phyloP scores from a whole-genome alignment of 2,113 vertebrate genomes.

The Pseudorectes ferrugineus region DNA sequence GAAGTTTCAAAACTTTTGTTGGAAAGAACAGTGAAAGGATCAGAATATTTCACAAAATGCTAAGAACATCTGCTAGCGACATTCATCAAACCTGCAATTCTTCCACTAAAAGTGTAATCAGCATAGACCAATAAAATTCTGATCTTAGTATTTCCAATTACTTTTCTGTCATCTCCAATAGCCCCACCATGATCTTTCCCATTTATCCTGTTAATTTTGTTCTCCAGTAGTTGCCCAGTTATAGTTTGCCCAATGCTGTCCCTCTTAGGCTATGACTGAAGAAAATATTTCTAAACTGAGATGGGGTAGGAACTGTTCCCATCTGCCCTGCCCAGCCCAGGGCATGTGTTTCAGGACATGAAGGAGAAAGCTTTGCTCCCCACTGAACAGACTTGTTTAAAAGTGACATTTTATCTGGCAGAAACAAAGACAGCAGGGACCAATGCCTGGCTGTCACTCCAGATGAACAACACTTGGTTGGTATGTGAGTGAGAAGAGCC shows the following conservation, averaged over 20 bases:
- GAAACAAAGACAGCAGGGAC: conserved; percentile 7
- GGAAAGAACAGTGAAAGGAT: not conserved
- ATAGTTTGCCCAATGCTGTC: not conserved
- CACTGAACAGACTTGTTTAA: not conserved
- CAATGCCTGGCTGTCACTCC: conserved; percentile 27
- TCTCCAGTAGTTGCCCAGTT: not conserved
- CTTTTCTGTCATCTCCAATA: not conserved
- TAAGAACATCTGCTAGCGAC: not conserved
- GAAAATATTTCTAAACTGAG: not conserved
- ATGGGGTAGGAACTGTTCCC: not conserved
- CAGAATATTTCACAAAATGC: not conserved
- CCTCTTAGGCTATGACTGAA: not conserved
- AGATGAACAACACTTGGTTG: conserved; percentile 26
- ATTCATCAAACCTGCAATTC: not conserved
- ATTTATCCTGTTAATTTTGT: not conserved
- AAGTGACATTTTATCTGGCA: not conserved
- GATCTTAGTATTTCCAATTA: not conserved
- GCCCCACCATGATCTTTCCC: not conserved
- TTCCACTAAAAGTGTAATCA: not conserved
- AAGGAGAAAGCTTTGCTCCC: not conserved
- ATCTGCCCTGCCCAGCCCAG: not conserved
- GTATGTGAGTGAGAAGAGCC: not conserved
- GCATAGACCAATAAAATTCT: not conserved
- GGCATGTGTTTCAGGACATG: not conserved
- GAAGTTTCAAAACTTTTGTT: not conserved